Evolutionary conservation across 2,888 invertebrate genomes (phyloP).

Genomic region (Euspilapteryx auroguttella): DNA sequence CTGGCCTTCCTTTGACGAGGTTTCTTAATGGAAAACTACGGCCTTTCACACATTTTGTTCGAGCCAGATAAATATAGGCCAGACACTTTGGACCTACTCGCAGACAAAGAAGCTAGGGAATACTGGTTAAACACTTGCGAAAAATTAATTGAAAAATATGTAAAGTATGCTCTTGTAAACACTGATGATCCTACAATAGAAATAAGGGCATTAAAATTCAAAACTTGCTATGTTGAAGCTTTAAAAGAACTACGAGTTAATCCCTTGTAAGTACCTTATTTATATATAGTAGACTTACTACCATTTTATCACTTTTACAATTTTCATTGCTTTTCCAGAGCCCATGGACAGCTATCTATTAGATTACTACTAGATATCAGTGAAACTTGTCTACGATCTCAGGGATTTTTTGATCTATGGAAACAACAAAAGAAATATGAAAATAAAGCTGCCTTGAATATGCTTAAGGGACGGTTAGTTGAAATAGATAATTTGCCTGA

Average conservation of each 20-base stretch:
- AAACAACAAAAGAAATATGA: slow-evolving; percentile 83
- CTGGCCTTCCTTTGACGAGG: too few species aligned
- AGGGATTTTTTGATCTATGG: slow-evolving; percentile 91
- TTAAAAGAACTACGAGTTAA: slow-evolving; percentile 74
- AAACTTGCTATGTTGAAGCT: slow-evolving; percentile 79
- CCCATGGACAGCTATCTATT: slow-evolving; percentile 85
- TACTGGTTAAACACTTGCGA: slow-evolving; percentile 95
- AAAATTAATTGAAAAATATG: slow-evolving; percentile 82
- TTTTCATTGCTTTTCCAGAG: slow-evolving; percentile 44
- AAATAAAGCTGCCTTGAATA: slow-evolving; percentile 77
- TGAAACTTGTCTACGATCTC: slow-evolving; percentile 87
- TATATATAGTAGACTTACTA: neutral
- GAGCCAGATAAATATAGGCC: slow-evolving; percentile 83
- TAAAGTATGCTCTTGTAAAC: slow-evolving; percentile 78
- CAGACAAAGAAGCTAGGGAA: slow-evolving; percentile 80
- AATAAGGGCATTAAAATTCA: slow-evolving; percentile 79
- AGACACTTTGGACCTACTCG: slow-evolving; percentile 88
- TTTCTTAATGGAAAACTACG: slow-evolving; percentile 56
- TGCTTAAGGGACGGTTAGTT: slow-evolving; percentile 67
- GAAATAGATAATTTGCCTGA: slow-evolving; percentile 70
- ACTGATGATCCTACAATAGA: slow-evolving; percentile 74
- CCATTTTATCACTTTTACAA: neutral
- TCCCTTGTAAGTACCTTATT: slow-evolving; percentile 70
- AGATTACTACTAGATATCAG: slow-evolving; percentile 88
- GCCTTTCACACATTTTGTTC: slow-evolving; percentile 63